Evolutionary conservation across 2,797 vertebrate species (phyloP), one percentile per base, ranked within the genome.

Genomic region (Lerista edwardsae): DNA sequence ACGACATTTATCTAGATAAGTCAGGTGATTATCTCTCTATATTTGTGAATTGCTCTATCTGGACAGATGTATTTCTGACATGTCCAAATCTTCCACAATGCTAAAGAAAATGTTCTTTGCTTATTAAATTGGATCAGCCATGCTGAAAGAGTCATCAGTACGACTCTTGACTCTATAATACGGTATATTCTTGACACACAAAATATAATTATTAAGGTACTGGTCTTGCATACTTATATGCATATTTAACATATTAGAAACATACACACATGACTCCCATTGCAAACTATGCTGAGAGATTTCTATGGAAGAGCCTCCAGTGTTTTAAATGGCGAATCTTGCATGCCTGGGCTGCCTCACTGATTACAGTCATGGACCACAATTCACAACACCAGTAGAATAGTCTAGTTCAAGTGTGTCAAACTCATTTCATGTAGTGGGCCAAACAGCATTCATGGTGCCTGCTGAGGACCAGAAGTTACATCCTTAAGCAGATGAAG

Each of bases 151-250:
- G 25, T n/a, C 34, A 17, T 34, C 15, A 10, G 29, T 51, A 65
- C 1, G n/a, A n/a, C n/a, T n/a, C n/a, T n/a, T n/a, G n/a, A n/a
- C n/a, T n/a, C n/a, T n/a, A n/a, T n/a, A n/a, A n/a, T n/a, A 2
- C 29, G 51, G 25, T 11, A 21, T 34, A 23, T n/a, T 64, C 23
- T 82, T 31, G 21, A 34, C n/a, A 27, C 41, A 47, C 21, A 6
- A 64, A 8, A 34, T 47, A 47, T 44, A 31, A 14, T 86, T 81
- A 23, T 80, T 91, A 75, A 91, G 85, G 76, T 51, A 84, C 77
- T 75, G 51, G 2, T 0, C 80, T 84, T 74, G 71, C 86, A 87
- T 57, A 57, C 21, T 17, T 57, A 57, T 2, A 4, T 21, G 21
- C 17, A 57, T 8, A 19, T 57, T 17, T 19, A 57, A 57, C 21